phyloP scores from a whole-genome alignment of 92 coral and sea anemone genomes.

The Parazoanthus atlanticus region DNA sequence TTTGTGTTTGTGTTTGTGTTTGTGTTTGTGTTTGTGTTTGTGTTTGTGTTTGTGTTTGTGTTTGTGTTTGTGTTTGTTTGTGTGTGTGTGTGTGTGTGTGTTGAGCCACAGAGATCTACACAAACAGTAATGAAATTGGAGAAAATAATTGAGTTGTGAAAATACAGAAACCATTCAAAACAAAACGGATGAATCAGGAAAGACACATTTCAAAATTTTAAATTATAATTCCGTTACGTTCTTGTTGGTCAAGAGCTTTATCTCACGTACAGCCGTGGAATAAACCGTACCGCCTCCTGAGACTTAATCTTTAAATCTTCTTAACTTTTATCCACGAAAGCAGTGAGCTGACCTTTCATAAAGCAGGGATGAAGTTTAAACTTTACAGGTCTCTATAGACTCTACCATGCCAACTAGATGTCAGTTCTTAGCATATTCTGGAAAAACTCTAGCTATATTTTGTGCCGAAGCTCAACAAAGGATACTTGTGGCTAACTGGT shows the following conservation, averaged over 20 bases:
- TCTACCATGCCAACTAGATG: background rate
- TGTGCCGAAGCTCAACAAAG: background rate
- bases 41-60: no score
- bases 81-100: background rate
- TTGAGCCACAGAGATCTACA: no score
- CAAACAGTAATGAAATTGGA: background rate
- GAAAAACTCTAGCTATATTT: background rate
- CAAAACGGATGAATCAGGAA: background rate
- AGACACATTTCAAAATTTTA: background rate
- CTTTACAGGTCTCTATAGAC: background rate
- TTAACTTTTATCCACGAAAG: constrained; percentile 24
- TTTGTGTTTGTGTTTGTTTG: background rate
- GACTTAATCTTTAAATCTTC: constrained; percentile 35
- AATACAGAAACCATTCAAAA: background rate
- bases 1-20: no score
- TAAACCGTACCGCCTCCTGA: background rate
- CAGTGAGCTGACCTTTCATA: constrained; percentile 6
- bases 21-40: no score
- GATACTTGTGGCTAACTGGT: background rate
- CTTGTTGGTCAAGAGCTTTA: background rate
- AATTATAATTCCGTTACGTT: background rate
- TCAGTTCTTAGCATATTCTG: background rate
- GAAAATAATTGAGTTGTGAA: background rate
- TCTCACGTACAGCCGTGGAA: constrained; percentile 5
- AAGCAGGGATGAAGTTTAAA: constrained; percentile 11